Evolutionary conservation across 2,113 vertebrate genomes (phyloP).

Genomic region (Ceyx cyanopectus): DNA sequence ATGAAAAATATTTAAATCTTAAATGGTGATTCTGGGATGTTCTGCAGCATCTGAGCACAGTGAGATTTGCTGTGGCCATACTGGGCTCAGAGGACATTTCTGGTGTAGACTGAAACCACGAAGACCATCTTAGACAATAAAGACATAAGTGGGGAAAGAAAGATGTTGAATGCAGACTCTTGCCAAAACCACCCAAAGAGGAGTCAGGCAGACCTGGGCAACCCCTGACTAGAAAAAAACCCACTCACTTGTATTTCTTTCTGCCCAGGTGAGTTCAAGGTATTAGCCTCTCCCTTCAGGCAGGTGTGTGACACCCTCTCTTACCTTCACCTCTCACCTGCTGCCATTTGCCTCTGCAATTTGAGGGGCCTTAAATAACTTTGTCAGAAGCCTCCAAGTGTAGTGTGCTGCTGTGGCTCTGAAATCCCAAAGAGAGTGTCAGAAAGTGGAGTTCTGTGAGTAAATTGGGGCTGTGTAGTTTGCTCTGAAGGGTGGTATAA

Average conservation of each 20-base stretch:
- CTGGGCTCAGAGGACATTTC: not conserved
- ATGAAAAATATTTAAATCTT: not conserved
- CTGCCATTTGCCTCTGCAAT: not conserved
- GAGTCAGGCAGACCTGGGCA: not conserved
- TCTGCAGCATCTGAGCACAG: not conserved
- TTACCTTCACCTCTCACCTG: not conserved
- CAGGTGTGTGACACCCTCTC: not conserved
- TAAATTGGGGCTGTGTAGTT: conserved; percentile 43
- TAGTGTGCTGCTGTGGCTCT: not conserved
- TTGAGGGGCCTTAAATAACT: not conserved
- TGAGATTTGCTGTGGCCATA: not conserved
- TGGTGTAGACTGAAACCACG: not conserved
- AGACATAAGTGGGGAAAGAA: not conserved
- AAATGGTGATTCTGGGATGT: not conserved
- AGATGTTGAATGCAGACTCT: not conserved
- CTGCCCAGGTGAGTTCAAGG: not conserved
- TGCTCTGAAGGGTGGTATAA: conserved; percentile 40
- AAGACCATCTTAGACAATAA: not conserved
- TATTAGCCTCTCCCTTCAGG: not conserved
- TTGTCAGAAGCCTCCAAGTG: not conserved
- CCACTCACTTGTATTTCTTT: not conserved
- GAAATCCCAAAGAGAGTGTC: conserved; percentile 10
- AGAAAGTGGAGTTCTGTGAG: conserved; percentile 34
- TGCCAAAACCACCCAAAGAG: not conserved
- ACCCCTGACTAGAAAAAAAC: not conserved